These are phyloP conservation scores for Cantharis nigra DNA, from an alignment of 2,888 invertebrate species.

Conservation along the genomic window DNA sequence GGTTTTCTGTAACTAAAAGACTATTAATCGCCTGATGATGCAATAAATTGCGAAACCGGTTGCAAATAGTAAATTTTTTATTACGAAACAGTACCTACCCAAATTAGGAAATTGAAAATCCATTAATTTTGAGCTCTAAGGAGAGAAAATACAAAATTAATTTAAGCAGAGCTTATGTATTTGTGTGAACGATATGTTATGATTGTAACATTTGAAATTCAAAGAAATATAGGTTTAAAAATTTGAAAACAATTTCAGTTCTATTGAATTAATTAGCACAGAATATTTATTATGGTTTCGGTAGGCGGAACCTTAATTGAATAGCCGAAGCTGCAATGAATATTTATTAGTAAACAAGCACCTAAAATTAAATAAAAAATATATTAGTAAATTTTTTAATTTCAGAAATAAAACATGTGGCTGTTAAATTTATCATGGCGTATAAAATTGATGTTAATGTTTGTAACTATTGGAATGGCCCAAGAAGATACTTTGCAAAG, in stretches of 20 bases:
- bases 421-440: conserved; percentile 7
- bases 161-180: neutral
- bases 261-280: neutral
- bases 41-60: no score
- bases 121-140: neutral
- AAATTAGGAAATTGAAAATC: no score
- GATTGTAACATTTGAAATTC: neutral
- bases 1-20: no score
- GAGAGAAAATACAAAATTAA: neutral
- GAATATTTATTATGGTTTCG: neutral
- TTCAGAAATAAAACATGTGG: conserved; percentile 5
- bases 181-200: neutral
- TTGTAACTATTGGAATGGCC: conserved; percentile 28
- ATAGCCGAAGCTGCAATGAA: neutral
- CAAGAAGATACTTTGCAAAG: conserved; percentile 56
- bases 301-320: neutral
- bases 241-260: neutral
- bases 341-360: neutral
- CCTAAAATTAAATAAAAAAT: neutral
- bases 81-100: no score
- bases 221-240: neutral
- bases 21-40: no score
- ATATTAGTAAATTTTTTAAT: neutral
- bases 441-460: conserved; percentile 12
- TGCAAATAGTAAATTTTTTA: no score